Evolutionary conservation across 2,888 invertebrate species (phyloP).

Genomic region (Machimus atricapillus): DNA sequence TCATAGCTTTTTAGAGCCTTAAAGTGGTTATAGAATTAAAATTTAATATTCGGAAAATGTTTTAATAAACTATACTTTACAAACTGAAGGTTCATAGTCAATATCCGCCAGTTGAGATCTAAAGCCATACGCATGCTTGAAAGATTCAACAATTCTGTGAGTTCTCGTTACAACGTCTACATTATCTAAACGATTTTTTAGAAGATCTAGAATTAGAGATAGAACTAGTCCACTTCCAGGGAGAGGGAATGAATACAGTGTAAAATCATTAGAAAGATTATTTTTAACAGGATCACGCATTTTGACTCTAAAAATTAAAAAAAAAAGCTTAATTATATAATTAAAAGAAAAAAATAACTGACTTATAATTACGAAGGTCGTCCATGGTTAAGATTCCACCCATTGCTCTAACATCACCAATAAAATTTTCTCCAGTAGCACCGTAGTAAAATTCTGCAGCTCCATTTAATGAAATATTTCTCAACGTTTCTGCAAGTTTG

Average conservation of each 20-base stretch:
- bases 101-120: conserved; percentile 78
- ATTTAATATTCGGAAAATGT: background rate
- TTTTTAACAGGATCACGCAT: conserved; percentile 72
- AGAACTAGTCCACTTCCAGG: conserved; percentile 88
- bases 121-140: conserved; percentile 76
- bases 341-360: conserved; percentile 51
- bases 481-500: conserved; percentile 74
- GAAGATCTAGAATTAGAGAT: conserved; percentile 80
- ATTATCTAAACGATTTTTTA: conserved; percentile 63
- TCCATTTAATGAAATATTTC: conserved; percentile 72
- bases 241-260: conserved; percentile 77
- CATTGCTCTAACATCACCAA: conserved; percentile 69
- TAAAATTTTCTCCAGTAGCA: conserved; percentile 68
- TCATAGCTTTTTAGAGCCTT: conserved; percentile 73
- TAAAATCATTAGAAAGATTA: conserved; percentile 68
- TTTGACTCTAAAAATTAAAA: conserved; percentile 53
- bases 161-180: conserved; percentile 55
- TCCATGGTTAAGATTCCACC: conserved; percentile 81
- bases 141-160: background rate
- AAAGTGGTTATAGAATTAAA: conserved; percentile 43
- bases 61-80: conserved; percentile 41
- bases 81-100: conserved; percentile 56
- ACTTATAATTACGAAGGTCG: conserved; percentile 79
- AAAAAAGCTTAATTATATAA: conserved; percentile 55
- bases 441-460: conserved; percentile 75